Base-by-base conservation (phyloP, 2,888 invertebrate species). In the Netelia fuscicornis region DNA sequence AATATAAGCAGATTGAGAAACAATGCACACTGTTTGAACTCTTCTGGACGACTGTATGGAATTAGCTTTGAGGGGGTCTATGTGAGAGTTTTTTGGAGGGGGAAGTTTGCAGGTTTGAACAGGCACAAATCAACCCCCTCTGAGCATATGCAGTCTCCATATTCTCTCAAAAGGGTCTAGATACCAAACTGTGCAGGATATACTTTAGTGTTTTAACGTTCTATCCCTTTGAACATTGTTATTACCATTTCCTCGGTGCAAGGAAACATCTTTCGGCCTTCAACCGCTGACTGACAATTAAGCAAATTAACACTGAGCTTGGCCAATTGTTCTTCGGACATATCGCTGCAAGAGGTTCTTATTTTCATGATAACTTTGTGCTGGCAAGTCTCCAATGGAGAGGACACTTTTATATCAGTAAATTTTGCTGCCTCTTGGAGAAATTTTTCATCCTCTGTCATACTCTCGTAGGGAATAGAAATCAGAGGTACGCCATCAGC, bases 261-360 rank as follows among this genome's bases (percentile, higher is more conserved):
- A 0, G 95, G 95, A 91, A 94, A 96, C 52, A 95, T 94, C 87
- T 94, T 94, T 75, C 96, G 93, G 2, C 96, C 95, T 92, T 96
- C 96, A 8, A 95, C 94, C 60, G 94, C 94, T 0, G 96, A 95
- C 90, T 96, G 96, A 89, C 96, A 96, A 92, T 96, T 96, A 65
- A 96, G 93, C 48, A 96, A 93, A 91, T 95, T 95, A 17, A 96
- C 96, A 62, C 96, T 95, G 81, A 96, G 91, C 92, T 96, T 96
- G 0, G 96, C 95, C 37, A 96, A 90, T 83, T 96, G 95, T 89
- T 96, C 96, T 89, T 96, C 96, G 37, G 95, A 94, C 92, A 96
- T 94, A 60, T 94, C 94, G 75, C 95, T 93, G 90, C 96, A 96
- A 70, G 95, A 95, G 48, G 94, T 94, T 92, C 95, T 94, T 71